A percentile compares a stretch with the other conserved stretches of the same genome.
phyloP scores from a whole-genome alignment of 2,113 vertebrate species.

The Platichthys flesus region DNA sequence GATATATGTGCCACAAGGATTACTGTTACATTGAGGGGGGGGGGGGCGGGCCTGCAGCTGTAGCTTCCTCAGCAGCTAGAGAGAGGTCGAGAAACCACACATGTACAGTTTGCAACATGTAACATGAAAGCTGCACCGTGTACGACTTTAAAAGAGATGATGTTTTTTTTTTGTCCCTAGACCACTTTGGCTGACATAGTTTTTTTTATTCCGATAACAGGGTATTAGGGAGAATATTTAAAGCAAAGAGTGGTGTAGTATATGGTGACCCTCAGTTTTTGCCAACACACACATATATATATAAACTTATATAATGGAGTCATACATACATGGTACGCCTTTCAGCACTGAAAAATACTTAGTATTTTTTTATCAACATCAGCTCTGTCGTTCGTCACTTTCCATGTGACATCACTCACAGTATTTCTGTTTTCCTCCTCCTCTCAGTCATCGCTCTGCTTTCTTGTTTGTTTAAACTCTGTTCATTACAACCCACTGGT shows the following conservation, averaged over 20 bases:
- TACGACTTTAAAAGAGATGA: constrained; percentile 19
- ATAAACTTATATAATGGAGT: constrained; percentile 3
- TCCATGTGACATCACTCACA: constrained; percentile 60
- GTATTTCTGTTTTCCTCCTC: constrained; percentile 64
- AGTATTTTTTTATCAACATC: constrained; percentile 56
- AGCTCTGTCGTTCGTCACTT: constrained; percentile 58
- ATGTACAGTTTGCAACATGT: constrained; percentile 62
- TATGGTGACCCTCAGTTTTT: constrained; percentile 14
- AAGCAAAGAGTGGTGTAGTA: neutral
- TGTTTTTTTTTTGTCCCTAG: constrained; percentile 41
- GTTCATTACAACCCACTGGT: constrained; percentile 61
- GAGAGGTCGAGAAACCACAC: constrained; percentile 66
- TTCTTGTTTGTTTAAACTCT: constrained; percentile 77
- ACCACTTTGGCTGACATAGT: constrained; percentile 17
- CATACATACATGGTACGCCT: constrained; percentile 2
- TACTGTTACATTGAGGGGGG: constrained; percentile 71
- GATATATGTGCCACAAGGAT: constrained; percentile 73
- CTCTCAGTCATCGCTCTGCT: constrained; percentile 61
- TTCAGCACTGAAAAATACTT: constrained; percentile 38
- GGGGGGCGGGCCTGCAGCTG: constrained; percentile 65
- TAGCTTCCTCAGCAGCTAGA: constrained; percentile 70
- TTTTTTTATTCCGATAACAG: constrained; percentile 41
- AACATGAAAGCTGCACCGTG: constrained; percentile 68
- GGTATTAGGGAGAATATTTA: constrained; percentile 22
- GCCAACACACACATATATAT: neutral